A percentile compares a stretch with the other conserved stretches of the same genome.
Evolutionary conservation across 64 coral and sea anemone genomes (phyloP).

Genomic region (Pocillopora damicornis): DNA sequence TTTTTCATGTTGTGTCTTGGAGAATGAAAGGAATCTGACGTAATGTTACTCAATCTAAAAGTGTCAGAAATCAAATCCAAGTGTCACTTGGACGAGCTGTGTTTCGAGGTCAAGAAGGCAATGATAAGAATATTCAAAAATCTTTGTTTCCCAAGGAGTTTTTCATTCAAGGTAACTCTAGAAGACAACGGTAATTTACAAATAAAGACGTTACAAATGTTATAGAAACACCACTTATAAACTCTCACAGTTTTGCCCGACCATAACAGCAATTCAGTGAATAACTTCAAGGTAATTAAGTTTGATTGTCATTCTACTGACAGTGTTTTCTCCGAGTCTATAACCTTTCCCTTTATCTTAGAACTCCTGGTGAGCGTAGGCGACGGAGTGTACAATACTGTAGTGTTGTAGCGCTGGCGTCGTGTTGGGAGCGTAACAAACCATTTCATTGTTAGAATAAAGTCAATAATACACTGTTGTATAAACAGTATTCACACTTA

Average conservation of each 20-base stretch:
- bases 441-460: slow-evolving; percentile 1
- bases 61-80: not conserved
- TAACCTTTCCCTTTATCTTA: not conserved
- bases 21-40: slow-evolving; percentile 21
- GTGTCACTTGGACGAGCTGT: not conserved
- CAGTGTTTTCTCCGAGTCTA: not conserved
- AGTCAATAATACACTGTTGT: not conserved
- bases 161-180: not conserved
- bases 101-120: not conserved
- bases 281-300: slow-evolving; percentile 7
- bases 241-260: not conserved
- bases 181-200: not conserved
- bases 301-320: not conserved
- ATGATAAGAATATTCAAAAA: not conserved
- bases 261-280: not conserved
- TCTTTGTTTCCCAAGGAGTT: not conserved
- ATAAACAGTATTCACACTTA: not conserved
- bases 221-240: not conserved
- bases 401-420: not conserved
- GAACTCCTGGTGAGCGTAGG: not conserved
- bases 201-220: not conserved
- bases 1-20: slow-evolving; percentile 13
- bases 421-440: not conserved
- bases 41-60: slow-evolving; percentile 27
- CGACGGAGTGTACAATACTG: not conserved